A percentile compares a stretch with the other conserved stretches of the same genome.
Conservation (phyloP, 2,113 vertebrate species). For the Bungarus multicinctus region DNA sequence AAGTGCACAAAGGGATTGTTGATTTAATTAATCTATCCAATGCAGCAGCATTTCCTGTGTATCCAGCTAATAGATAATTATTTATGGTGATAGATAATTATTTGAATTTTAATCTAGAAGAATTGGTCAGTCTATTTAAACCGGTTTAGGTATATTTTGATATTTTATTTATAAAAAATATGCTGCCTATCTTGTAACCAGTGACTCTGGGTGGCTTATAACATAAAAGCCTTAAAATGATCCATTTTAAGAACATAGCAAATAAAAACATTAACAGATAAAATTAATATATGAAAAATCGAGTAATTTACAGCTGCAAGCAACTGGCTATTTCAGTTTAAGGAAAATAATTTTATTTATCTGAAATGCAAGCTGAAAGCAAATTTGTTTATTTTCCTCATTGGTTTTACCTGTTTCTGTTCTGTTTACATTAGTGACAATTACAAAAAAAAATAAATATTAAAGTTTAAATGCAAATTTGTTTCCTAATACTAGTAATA, state of each 20-base stretch:
- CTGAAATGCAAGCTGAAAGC: background rate
- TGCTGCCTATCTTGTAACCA: background rate
- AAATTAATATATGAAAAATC: background rate
- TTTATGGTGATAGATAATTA: background rate
- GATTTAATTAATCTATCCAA: background rate
- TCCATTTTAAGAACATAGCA: background rate
- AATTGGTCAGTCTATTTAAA: background rate
- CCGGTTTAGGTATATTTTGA: background rate
- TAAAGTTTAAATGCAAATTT: background rate
- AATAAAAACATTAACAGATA: background rate
- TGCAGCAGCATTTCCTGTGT: background rate
- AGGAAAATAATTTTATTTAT: background rate
- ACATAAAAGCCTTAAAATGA: background rate
- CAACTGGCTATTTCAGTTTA: background rate
- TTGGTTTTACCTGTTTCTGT: background rate
- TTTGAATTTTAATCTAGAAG: background rate
- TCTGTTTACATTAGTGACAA: background rate
- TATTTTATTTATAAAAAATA: background rate
- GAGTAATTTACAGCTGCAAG: background rate
- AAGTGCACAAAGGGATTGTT: background rate
- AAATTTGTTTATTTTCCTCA: background rate
- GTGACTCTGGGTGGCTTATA: background rate
- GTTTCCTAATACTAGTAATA: background rate
- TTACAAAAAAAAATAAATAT: background rate
- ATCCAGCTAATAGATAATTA: background rate